These are phyloP conservation scores for Cetonia aurata DNA, from an alignment of 2,888 invertebrate genomes.

Conservation along the genomic window DNA sequence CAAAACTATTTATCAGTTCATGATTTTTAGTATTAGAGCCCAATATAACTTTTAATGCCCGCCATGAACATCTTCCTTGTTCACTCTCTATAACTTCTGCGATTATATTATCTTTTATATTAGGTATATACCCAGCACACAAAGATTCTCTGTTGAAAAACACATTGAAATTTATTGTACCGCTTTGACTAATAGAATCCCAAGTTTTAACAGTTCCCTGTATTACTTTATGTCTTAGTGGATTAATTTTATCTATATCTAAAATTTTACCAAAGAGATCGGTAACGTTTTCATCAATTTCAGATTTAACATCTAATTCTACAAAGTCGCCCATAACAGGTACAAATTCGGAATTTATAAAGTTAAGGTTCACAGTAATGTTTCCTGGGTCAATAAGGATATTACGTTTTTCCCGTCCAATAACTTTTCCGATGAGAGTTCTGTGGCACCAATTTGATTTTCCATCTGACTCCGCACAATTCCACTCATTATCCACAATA, in stretches of 20 bases:
- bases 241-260: constrained; percentile 72
- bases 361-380: constrained; percentile 73
- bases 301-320: constrained; percentile 73
- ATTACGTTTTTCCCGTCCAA: constrained; percentile 62
- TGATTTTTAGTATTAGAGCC: constrained; percentile 45
- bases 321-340: constrained; percentile 80
- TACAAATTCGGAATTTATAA: constrained; percentile 73
- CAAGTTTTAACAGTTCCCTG: constrained; percentile 69
- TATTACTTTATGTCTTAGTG: constrained; percentile 71
- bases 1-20: constrained; percentile 30
- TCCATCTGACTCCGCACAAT: constrained; percentile 64
- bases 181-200: constrained; percentile 63
- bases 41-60: constrained; percentile 70
- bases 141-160: constrained; percentile 73
- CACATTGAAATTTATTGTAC: constrained; percentile 72
- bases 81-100: constrained; percentile 82
- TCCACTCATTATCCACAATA: constrained; percentile 58
- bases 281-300: constrained; percentile 71
- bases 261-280: constrained; percentile 72
- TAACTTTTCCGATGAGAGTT: constrained; percentile 65
- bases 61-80: constrained; percentile 71
- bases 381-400: constrained; percentile 69
- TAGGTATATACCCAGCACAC: constrained; percentile 69
- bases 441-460: constrained; percentile 56
- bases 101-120: constrained; percentile 73